These are phyloP conservation scores for Timandra comae DNA, from an alignment of 2,888 invertebrate species.

Conservation along the genomic window DNA sequence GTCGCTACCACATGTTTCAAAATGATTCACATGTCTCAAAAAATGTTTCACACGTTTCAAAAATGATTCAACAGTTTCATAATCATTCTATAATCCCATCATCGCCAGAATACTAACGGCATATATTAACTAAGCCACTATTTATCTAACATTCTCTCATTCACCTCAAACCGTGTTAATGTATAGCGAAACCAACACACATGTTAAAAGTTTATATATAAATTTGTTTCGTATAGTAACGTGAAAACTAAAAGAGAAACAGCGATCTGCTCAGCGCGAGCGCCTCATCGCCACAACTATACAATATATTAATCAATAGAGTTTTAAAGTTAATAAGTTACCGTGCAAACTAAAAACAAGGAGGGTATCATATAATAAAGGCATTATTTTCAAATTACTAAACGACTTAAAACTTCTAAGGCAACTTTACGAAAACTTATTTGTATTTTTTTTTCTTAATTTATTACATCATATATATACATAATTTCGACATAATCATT, in stretches of 20 bases:
- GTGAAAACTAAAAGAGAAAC: conserved; percentile 10
- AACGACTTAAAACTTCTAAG: conserved; percentile 67
- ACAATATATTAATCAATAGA: conserved; percentile 5
- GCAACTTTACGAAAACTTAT: conserved; percentile 72
- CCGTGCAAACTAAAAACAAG: conserved; percentile 23
- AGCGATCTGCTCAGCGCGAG: conserved; percentile 16
- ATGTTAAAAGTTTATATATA: conserved; percentile 39
- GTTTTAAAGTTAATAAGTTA: conserved; percentile 25
- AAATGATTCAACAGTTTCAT: too few relatives aligned
- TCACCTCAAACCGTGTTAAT: conserved; percentile 68
- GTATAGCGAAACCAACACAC: conserved; percentile 60
- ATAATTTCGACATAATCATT: conserved; percentile 72
- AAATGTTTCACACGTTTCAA: too few relatives aligned
- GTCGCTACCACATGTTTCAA: too few relatives aligned
- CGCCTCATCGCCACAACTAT: conserved; percentile 14
- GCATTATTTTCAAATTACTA: conserved; percentile 43
- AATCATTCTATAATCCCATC: conserved; percentile 67
- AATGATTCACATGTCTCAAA: too few relatives aligned
- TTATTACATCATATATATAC: conserved; percentile 75
- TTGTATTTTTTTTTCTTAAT: conserved; percentile 69
- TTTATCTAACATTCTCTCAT: conserved; percentile 51
- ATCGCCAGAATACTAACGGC: conserved; percentile 54
- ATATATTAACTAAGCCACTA: conserved; percentile 60
- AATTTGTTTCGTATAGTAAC: conserved; percentile 26
- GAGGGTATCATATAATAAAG: conserved; percentile 49